A percentile compares a stretch with the other conserved stretches of the same genome.
phyloP scores from a whole-genome alignment of 2,888 invertebrate species.

The Agonopterix subpropinquella region DNA sequence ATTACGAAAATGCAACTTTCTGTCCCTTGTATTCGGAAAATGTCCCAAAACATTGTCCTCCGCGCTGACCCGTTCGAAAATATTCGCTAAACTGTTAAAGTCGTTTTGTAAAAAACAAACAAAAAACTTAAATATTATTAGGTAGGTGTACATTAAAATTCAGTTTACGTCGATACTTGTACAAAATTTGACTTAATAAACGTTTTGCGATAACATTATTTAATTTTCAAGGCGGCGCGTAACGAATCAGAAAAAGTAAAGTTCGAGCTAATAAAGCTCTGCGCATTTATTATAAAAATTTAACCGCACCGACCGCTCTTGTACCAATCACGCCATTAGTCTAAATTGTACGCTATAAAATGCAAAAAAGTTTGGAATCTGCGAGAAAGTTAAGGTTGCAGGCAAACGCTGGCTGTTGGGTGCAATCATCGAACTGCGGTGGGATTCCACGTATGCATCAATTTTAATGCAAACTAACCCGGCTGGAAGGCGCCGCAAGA shows the following conservation, averaged over 20 bases:
- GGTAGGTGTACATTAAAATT: too few species aligned
- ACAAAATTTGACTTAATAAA: too few species aligned
- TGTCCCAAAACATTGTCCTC: too few species aligned
- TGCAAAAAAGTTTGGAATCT: conserved; percentile 47
- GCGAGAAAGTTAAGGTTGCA: conserved; percentile 12
- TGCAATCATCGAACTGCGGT: conserved; percentile 20
- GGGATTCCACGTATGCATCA: conserved; percentile 19
- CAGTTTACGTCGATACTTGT: too few species aligned
- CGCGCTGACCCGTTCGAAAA: too few species aligned
- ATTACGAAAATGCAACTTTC: too few species aligned
- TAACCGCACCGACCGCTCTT: conserved; percentile 36
- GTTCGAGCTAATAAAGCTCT: conserved; percentile 28
- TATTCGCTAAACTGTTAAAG: too few species aligned
- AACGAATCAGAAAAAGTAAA: conserved; percentile 22
- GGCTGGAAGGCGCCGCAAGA: conserved; percentile 3
- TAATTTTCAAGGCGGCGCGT: not conserved
- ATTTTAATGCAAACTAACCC: conserved; percentile 14
- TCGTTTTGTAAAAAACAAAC: too few species aligned
- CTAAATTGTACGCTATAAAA: conserved; percentile 57
- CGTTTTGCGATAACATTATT: not conserved
- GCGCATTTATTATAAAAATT: conserved; percentile 35
- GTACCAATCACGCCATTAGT: conserved; percentile 49
- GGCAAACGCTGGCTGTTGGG: conserved; percentile 5
- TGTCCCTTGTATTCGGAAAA: too few species aligned
- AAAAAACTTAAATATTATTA: too few species aligned